Conservation (phyloP, 2,888 invertebrate genomes). For the Drosophila fulvimacula region DNA sequence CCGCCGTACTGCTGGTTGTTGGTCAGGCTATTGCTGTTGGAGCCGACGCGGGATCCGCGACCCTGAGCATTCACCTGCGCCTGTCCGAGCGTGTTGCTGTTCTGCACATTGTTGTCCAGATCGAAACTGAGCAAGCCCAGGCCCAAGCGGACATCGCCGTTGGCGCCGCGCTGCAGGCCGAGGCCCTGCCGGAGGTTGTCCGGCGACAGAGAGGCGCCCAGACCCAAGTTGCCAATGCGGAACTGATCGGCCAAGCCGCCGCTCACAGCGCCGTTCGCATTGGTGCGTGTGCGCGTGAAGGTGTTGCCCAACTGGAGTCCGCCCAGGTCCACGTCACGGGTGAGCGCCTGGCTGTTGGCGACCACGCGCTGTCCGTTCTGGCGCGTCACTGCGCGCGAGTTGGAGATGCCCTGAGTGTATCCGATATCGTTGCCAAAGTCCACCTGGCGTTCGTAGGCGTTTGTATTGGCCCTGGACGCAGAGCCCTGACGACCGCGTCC, state of each 20-base stretch:
- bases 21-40: slow-evolving; percentile 72
- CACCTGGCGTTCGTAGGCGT: slow-evolving; percentile 73
- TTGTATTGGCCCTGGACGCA: slow-evolving; percentile 74
- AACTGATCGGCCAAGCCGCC: slow-evolving; percentile 75
- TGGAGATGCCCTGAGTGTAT: slow-evolving; percentile 66
- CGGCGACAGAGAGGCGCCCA: slow-evolving; percentile 81
- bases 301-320: slow-evolving; percentile 82
- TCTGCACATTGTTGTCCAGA: slow-evolving; percentile 65
- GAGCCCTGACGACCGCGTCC: slow-evolving; percentile 64
- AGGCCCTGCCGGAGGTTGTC: slow-evolving; percentile 78
- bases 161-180: slow-evolving; percentile 74
- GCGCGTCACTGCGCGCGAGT: slow-evolving; percentile 76
- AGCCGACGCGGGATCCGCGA: slow-evolving; percentile 61
- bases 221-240: slow-evolving; percentile 77
- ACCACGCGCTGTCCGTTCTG: slow-evolving; percentile 76
- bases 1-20: slow-evolving; percentile 71
- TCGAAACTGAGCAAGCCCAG: slow-evolving; percentile 81
- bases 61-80: slow-evolving; percentile 80
- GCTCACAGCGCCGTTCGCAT: slow-evolving; percentile 75
- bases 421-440: slow-evolving; percentile 72
- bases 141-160: slow-evolving; percentile 77
- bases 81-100: slow-evolving; percentile 49
- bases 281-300: slow-evolving; percentile 71
- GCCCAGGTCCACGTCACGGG: slow-evolving; percentile 77
- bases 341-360: slow-evolving; percentile 72